A percentile compares a stretch with the other conserved stretches of the same genome.
Conservation (phyloP, 2,113 vertebrate species). For the Chitala chitala region DNA sequence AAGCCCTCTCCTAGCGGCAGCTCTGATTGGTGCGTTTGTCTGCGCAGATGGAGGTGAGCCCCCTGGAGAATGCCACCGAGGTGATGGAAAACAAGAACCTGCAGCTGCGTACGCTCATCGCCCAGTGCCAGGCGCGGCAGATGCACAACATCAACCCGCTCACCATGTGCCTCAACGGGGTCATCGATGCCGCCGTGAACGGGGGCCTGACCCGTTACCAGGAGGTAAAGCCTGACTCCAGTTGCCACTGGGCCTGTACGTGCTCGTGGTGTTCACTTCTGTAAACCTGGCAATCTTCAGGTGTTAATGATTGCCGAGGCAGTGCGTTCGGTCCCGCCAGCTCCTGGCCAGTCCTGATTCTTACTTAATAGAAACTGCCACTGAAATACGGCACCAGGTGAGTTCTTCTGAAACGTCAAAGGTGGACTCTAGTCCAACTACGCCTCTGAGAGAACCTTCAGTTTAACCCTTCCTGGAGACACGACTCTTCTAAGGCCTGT, state of each 20-base stretch:
- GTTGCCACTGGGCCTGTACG: neutral
- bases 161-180: conserved; percentile 97
- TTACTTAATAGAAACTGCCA: too few relatives aligned
- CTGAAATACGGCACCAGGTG: too few relatives aligned
- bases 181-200: conserved; percentile 97
- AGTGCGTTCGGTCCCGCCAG: neutral
- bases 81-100: conserved; percentile 97
- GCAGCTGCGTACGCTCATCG: conserved; percentile 86
- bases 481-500: too few relatives aligned
- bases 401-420: too few relatives aligned
- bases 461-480: too few relatives aligned
- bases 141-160: conserved; percentile 98
- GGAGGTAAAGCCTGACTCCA: conserved; percentile 63
- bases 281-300: neutral
- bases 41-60: conserved; percentile 91
- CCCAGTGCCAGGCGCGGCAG: conserved; percentile 89
- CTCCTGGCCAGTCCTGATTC: too few relatives aligned
- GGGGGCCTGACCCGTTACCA: conserved; percentile 95
- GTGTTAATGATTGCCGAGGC: neutral
- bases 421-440: neutral
- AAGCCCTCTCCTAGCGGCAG: neutral
- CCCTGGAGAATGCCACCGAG: conserved; percentile 95
- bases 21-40: neutral
- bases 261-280: neutral
- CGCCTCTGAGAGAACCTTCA: too few relatives aligned